Conservation (phyloP, 2,888 invertebrate genomes). For the Parnassius apollo region DNA sequence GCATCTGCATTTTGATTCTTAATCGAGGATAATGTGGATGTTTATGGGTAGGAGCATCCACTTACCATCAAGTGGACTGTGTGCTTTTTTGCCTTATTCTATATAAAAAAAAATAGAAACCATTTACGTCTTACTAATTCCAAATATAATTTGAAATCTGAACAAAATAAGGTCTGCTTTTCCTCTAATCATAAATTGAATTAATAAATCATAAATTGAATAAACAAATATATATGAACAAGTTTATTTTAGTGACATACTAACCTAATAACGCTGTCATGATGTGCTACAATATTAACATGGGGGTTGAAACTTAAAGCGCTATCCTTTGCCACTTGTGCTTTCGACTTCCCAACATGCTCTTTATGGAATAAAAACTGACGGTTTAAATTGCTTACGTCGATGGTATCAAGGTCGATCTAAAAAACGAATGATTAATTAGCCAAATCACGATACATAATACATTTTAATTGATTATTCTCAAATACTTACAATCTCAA, state of each 20-base stretch:
- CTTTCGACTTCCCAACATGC: slow-evolving; percentile 99
- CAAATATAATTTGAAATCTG: no score
- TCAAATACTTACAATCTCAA: slow-evolving; percentile 91
- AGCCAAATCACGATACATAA: slow-evolving; percentile 43
- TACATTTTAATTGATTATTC: not conserved
- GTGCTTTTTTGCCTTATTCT: no score
- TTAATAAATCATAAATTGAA: no score
- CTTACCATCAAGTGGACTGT: no score
- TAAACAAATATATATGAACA: not conserved
- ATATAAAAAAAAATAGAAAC: no score
- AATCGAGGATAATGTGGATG: no score
- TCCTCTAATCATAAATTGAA: no score
- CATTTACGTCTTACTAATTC: no score
- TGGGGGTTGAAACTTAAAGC: slow-evolving; percentile 93
- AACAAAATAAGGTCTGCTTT: no score
- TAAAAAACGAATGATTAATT: slow-evolving; percentile 69
- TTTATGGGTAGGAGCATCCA: no score
- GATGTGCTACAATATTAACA: slow-evolving; percentile 93
- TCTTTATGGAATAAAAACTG: slow-evolving; percentile 99
- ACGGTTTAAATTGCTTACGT: slow-evolving; percentile 98
- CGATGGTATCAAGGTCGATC: slow-evolving; percentile 99
- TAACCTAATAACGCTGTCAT: slow-evolving; percentile 96
- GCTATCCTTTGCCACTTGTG: slow-evolving; percentile 94
- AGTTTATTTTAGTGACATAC: slow-evolving; percentile 34
- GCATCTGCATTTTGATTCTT: no score